Evolutionary conservation across 1,140 invertebrate genomes (phyloP).

Genomic region (Drosophila littoralis): DNA sequence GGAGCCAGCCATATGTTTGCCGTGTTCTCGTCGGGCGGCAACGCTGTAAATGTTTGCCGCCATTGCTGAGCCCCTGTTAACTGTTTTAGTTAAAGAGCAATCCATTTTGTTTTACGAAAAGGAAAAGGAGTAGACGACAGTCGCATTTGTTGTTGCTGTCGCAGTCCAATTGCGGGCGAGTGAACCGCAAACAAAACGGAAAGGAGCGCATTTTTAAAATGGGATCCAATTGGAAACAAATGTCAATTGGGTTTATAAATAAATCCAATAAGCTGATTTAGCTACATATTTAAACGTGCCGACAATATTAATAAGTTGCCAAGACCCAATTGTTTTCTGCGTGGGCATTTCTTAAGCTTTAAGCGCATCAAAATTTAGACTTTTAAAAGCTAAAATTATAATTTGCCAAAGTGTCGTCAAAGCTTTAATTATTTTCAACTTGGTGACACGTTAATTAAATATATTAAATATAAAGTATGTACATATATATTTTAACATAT

Average conservation of each 20-base stretch:
- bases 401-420: slow-evolving; percentile 16
- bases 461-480: neutral
- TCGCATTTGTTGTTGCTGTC: slow-evolving; percentile 28
- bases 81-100: slow-evolving; percentile 84
- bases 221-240: neutral
- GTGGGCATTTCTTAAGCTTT: slow-evolving; percentile 57
- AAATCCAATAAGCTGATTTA: neutral
- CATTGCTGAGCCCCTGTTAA: slow-evolving; percentile 70
- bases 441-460: slow-evolving; percentile 13
- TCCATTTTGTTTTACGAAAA: slow-evolving; percentile 83
- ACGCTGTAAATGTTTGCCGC: slow-evolving; percentile 12
- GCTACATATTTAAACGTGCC: neutral
- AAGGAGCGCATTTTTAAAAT: neutral
- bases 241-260: neutral
- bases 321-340: slow-evolving; percentile 12
- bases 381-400: slow-evolving; percentile 58
- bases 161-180: slow-evolving; percentile 15
- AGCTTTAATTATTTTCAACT: slow-evolving; percentile 47
- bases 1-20: slow-evolving; percentile 48
- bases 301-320: neutral
- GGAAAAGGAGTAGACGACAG: slow-evolving; percentile 70
- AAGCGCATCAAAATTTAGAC: slow-evolving; percentile 65
- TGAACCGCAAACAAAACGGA: neutral
- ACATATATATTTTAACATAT: neutral
- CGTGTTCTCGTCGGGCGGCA: slow-evolving; percentile 18